A percentile compares a stretch with the other conserved stretches of the same genome.
Conservation (phyloP, 2,113 vertebrate species). For the Azemiops feae region DNA sequence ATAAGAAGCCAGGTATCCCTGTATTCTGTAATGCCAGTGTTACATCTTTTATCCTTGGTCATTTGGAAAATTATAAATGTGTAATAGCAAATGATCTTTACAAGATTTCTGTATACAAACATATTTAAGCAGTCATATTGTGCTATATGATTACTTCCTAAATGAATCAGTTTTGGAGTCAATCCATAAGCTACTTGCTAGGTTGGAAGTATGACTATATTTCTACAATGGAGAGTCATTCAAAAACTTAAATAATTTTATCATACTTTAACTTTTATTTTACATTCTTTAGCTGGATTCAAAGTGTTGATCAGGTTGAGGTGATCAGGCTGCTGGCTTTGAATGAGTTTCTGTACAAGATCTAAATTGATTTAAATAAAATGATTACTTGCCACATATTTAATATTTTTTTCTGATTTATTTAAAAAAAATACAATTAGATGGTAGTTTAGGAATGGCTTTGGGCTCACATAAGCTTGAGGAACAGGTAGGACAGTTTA, state of each 20-base stretch:
- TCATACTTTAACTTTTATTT: not conserved
- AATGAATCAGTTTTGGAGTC: not conserved
- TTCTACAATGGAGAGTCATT: not conserved
- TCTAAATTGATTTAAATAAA: not conserved
- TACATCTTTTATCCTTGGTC: not conserved
- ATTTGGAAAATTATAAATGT: not conserved
- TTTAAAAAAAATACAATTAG: not conserved
- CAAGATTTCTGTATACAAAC: not conserved
- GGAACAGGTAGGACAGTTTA: not conserved
- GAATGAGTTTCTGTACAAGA: not conserved
- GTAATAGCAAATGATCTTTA: constrained; percentile 20
- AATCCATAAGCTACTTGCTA: not conserved
- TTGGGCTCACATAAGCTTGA: not conserved
- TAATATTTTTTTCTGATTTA: not conserved
- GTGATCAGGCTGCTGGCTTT: not conserved
- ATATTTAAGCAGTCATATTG: constrained; percentile 17
- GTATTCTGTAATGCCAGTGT: not conserved
- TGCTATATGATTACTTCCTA: not conserved
- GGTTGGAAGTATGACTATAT: not conserved
- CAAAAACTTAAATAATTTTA: constrained; percentile 4
- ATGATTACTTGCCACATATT: not conserved
- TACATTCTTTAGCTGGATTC: not conserved
- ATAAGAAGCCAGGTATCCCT: not conserved
- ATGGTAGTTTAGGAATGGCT: not conserved
- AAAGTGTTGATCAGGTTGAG: not conserved